Evolutionary conservation across 2,888 invertebrate species (phyloP).

Genomic region (Trissonchulus sp.): DNA sequence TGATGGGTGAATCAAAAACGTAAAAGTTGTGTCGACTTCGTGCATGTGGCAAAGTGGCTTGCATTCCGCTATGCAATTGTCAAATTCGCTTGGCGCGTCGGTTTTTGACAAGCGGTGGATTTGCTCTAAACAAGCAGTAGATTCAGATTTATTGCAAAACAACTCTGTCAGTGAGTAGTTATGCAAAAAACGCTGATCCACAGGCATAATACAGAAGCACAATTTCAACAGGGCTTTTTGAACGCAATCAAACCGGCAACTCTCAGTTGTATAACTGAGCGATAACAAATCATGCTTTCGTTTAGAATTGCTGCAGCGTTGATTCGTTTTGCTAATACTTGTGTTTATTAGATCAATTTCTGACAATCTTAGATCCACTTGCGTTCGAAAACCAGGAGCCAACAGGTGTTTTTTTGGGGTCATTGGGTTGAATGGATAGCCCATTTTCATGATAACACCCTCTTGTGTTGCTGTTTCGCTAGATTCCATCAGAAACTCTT

Average conservation of each 20-base stretch:
- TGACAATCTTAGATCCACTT: not conserved
- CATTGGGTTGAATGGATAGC: not conserved
- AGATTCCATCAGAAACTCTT: not conserved
- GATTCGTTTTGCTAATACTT: not conserved
- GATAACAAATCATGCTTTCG: not conserved
- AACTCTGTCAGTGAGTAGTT: not conserved
- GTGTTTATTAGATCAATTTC: not conserved
- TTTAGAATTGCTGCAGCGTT: not conserved
- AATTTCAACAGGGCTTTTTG: not conserved
- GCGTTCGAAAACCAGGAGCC: not conserved
- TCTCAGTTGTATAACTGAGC: not conserved
- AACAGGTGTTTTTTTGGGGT: too few species aligned
- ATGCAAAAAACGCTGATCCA: conserved; percentile 3
- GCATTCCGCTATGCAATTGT: too few species aligned
- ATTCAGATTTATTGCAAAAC: not conserved
- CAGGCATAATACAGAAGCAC: not conserved
- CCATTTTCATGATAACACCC: not conserved
- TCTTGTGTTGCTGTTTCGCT: not conserved
- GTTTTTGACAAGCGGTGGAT: too few species aligned
- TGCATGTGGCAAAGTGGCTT: too few species aligned
- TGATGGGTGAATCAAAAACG: too few species aligned
- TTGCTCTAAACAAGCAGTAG: not conserved
- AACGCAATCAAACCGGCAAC: not conserved
- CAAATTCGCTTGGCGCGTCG: too few species aligned
- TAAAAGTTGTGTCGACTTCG: too few species aligned